Percentiles rank a stretch among this genome's conserved stretches.
phyloP scores from a whole-genome alignment of 2,888 invertebrate species.

The Polydrusus cervinus region DNA sequence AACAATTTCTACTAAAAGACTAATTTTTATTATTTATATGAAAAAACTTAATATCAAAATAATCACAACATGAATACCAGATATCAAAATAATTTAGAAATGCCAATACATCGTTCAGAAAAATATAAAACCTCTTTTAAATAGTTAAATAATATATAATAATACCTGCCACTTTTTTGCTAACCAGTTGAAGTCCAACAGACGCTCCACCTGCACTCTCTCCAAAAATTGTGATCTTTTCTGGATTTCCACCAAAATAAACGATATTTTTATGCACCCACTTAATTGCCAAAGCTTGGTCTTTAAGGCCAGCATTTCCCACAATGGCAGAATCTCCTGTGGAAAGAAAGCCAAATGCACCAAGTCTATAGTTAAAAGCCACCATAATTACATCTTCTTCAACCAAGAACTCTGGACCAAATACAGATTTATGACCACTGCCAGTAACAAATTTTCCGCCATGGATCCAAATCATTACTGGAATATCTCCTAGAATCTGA shows the following conservation, averaged over 20 bases:
- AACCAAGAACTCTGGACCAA: neutral
- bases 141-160: too few relatives aligned
- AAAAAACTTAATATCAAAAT: too few relatives aligned
- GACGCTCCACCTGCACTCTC: conserved; percentile 60
- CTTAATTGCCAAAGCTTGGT: conserved; percentile 57
- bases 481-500: neutral
- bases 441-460: neutral
- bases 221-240: conserved; percentile 56
- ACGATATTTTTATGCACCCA: conserved; percentile 57
- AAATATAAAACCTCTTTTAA: too few relatives aligned
- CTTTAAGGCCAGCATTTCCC: conserved; percentile 61
- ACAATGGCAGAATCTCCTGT: conserved; percentile 58
- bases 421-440: neutral
- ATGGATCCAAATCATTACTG: conserved; percentile 19
- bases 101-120: too few relatives aligned
- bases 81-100: too few relatives aligned
- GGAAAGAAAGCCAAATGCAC: conserved; percentile 57
- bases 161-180: conserved; percentile 9
- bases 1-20: too few relatives aligned
- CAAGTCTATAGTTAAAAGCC: neutral
- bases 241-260: conserved; percentile 53
- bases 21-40: too few relatives aligned
- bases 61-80: too few relatives aligned
- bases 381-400: conserved; percentile 8
- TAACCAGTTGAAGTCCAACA: conserved; percentile 29